A percentile compares a stretch with the other conserved stretches of the same genome.
Evolutionary conservation across 2,888 invertebrate species (phyloP).

Genomic region (Tetheella fluctuosa): DNA sequence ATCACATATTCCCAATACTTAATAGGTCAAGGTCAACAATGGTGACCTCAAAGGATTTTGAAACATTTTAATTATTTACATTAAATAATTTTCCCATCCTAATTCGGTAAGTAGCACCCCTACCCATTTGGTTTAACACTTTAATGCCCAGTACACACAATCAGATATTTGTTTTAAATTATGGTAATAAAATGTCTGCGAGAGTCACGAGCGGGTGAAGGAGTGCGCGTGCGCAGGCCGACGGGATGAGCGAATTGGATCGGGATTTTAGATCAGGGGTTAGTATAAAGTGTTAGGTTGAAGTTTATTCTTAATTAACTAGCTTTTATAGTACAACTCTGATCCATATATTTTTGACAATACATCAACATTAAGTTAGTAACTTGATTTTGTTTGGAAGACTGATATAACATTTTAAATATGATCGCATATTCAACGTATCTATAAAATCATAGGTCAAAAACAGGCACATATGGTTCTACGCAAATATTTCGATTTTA

Average conservation of each 20-base stretch:
- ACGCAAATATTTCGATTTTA: too few relatives aligned
- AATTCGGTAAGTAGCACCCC: conserved; percentile 51
- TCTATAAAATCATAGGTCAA: too few relatives aligned
- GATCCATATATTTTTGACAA: too few relatives aligned
- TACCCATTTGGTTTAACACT: conserved; percentile 77
- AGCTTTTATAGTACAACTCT: background rate
- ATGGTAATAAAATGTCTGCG: conserved; percentile 85
- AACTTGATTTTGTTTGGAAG: too few relatives aligned
- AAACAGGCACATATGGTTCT: too few relatives aligned
- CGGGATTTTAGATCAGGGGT: conserved; percentile 50
- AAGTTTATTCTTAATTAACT: conserved; percentile 14
- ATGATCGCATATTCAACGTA: too few relatives aligned
- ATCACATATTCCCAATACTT: too few relatives aligned
- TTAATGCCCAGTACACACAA: conserved; percentile 83
- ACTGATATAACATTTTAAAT: too few relatives aligned
- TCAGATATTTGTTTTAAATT: conserved; percentile 86
- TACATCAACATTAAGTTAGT: background rate
- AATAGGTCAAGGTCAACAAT: too few relatives aligned
- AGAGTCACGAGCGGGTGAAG: conserved; percentile 79
- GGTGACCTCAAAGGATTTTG: background rate
- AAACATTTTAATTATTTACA: background rate
- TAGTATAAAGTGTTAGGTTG: conserved; percentile 18
- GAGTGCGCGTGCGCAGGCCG: conserved; percentile 65
- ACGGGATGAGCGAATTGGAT: conserved; percentile 69
- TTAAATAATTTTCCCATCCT: background rate